Percentiles rank a stretch among this genome's conserved stretches.
phyloP scores from a whole-genome alignment of 2,113 vertebrate genomes.

The Morone saxatilis region DNA sequence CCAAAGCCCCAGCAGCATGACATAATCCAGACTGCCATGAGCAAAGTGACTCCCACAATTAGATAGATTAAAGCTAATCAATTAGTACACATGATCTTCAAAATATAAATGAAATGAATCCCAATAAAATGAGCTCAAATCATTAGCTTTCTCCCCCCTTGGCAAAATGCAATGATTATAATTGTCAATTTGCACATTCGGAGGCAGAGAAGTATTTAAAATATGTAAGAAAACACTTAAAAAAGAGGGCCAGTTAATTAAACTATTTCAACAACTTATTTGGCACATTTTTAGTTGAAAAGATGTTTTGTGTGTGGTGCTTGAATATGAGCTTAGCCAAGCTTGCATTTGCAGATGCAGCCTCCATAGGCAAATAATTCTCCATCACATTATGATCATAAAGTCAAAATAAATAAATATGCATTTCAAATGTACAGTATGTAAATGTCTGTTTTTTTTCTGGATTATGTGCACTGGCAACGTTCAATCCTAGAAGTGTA shows the following conservation, averaged over 20 bases:
- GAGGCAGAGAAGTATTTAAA: slow-evolving; percentile 45
- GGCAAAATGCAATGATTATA: slow-evolving; percentile 59
- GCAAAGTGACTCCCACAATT: slow-evolving; percentile 52
- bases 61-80: slow-evolving; percentile 65
- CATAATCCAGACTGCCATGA: slow-evolving; percentile 33
- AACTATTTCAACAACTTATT: slow-evolving; percentile 48
- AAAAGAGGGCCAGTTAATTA: slow-evolving; percentile 40
- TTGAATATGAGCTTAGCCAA: neutral
- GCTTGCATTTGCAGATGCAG: neutral
- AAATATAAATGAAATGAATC: slow-evolving; percentile 66
- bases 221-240: slow-evolving; percentile 47
- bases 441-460: neutral
- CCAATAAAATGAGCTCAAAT: slow-evolving; percentile 58
- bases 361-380: neutral
- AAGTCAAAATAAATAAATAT: too few relatives aligned
- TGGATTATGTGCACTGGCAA: neutral
- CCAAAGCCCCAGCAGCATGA: slow-evolving; percentile 11
- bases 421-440: neutral
- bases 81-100: slow-evolving; percentile 58
- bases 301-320: neutral
- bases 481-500: neutral
- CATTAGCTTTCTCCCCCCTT: slow-evolving; percentile 46
- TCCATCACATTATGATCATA: too few relatives aligned
- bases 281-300: slow-evolving; percentile 18
- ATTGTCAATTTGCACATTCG: slow-evolving; percentile 66